phyloP scores from a whole-genome alignment of 2,888 invertebrate species.

The Drosophila nr. perissopoda region DNA sequence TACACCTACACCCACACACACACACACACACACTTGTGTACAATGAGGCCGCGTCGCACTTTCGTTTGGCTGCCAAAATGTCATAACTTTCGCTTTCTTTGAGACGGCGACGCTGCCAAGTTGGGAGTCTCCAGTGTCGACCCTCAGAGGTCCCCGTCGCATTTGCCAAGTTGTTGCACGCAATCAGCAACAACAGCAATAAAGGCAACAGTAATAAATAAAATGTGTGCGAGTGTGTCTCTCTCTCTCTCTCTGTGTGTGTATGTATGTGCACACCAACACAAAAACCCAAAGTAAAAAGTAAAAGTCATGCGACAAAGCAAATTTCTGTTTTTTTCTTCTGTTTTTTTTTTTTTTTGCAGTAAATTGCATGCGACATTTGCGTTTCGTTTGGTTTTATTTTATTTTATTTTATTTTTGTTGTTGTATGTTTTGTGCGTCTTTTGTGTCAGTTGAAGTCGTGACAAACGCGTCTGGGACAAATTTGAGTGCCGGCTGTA shows the following conservation, averaged over 20 bases:
- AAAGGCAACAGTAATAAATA: constrained; percentile 38
- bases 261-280: constrained; percentile 8
- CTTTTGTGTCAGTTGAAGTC: constrained; percentile 64
- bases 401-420: background rate
- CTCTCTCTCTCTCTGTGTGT: background rate
- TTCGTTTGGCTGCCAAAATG: constrained; percentile 70
- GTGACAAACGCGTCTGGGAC: constrained; percentile 73
- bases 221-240: constrained; percentile 19
- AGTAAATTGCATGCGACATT: constrained; percentile 73
- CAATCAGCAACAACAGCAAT: constrained; percentile 53
- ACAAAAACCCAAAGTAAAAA: constrained; percentile 40
- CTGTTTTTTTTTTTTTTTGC: constrained; percentile 50
- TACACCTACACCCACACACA: constrained; percentile 24
- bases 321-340: constrained; percentile 27
- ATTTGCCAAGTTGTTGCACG: constrained; percentile 67
- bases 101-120: constrained; percentile 46
- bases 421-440: constrained; percentile 20
- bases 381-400: constrained; percentile 41
- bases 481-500: constrained; percentile 45
- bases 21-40: background rate
- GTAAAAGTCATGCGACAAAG: constrained; percentile 72
- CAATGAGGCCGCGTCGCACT: constrained; percentile 42
- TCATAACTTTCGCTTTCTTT: constrained; percentile 76
- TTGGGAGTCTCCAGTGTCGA: constrained; percentile 40
- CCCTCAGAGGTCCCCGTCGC: constrained; percentile 25